Evolutionary conservation across 30 jellyfish, hydroid and myxozoan species (phyloP).

Genomic region (Catostylus mosaicus): DNA sequence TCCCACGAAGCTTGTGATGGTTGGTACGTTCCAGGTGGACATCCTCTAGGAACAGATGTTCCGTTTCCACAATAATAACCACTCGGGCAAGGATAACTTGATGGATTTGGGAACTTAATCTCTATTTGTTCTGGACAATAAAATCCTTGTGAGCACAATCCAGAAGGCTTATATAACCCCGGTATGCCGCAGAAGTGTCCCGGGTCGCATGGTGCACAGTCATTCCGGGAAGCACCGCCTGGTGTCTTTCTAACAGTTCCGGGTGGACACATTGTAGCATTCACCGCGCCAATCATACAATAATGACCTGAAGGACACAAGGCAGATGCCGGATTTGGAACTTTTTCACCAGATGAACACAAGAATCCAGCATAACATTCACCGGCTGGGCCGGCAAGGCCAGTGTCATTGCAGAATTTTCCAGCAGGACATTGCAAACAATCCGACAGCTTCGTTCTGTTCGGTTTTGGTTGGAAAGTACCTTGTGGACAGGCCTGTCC

Average conservation of each 20-base stretch:
- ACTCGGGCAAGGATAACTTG: slow-evolving; percentile 79
- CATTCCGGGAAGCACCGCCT: slow-evolving; percentile 78
- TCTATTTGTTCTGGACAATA: slow-evolving; percentile 89
- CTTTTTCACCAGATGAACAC: slow-evolving; percentile 74
- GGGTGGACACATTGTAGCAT: slow-evolving; percentile 87
- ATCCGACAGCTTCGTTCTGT: slow-evolving; percentile 48
- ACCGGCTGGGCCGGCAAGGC: slow-evolving; percentile 82
- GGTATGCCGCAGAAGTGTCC: slow-evolving; percentile 85
- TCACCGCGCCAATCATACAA: slow-evolving; percentile 73
- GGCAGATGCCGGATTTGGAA: slow-evolving; percentile 79
- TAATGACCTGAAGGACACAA: slow-evolving; percentile 89
- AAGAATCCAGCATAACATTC: slow-evolving; percentile 84
- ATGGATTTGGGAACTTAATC: slow-evolving; percentile 48
- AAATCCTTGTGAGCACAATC: slow-evolving; percentile 84
- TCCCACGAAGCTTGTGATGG: slow-evolving; percentile 67
- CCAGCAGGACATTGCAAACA: slow-evolving; percentile 95
- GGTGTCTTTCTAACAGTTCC: slow-evolving; percentile 85
- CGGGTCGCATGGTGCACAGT: slow-evolving; percentile 93
- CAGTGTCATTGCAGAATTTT: slow-evolving; percentile 72
- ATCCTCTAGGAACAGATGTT: slow-evolving; percentile 84
- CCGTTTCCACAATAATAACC: slow-evolving; percentile 91
- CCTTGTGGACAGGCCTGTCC: slow-evolving; percentile 87
- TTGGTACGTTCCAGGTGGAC: slow-evolving; percentile 95
- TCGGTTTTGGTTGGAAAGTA: slow-evolving; percentile 76
- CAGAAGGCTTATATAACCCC: slow-evolving; percentile 82